Base-by-base conservation (phyloP, 2,888 invertebrate genomes). In the Polyploca ridens region DNA sequence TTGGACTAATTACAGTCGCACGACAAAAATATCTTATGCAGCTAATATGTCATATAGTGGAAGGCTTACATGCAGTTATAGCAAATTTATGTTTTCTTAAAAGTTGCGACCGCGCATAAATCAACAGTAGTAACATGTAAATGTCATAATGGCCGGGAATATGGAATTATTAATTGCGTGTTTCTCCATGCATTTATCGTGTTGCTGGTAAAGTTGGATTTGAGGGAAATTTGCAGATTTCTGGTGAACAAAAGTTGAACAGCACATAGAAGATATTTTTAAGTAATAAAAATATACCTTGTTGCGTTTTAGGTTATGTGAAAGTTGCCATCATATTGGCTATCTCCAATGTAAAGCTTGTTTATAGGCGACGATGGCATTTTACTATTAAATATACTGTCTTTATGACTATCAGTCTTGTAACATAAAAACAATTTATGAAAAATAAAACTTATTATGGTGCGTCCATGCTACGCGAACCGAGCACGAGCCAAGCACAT, bases 111-210 rank as follows among this genome's bases (percentile, higher is more conserved):
- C 64, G 69, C 65, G 33, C 59, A 69, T 83, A 77, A 80, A 85
- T 85, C 80, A 79, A 65, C 71, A 62, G 70, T 74, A 72, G 77
- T 74, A 19, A 76, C 81, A 81, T 86, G 86, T 86, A 79, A 75
- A 79, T 76, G 84, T 82, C 86, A 71, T 72, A 75, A 73, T 74
- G 73, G 69, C 69, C 72, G 64, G 73, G 78, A 74, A 75, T 78
- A 80, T 73, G 70, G 76, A 79, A 81, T 85, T 78, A 84, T 81
- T 80, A 78, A 85, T 82, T 72, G 81, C 70, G 69, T 75, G 75
- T 74, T 78, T 72, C 71, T 69, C 64, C 66, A 41, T 74, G 69
- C 65, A 69, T 63, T 70, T 67, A 67, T 68, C 65, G 63, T 69
- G 78, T 69, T 62, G 64, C 67, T 35, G 76, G 60, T 33, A 13